A percentile compares a stretch with the other conserved stretches of the same genome.
Evolutionary conservation across 37 sponge, comb jelly and placozoan species (phyloP).

Genomic region (Oopsacas minuta): DNA sequence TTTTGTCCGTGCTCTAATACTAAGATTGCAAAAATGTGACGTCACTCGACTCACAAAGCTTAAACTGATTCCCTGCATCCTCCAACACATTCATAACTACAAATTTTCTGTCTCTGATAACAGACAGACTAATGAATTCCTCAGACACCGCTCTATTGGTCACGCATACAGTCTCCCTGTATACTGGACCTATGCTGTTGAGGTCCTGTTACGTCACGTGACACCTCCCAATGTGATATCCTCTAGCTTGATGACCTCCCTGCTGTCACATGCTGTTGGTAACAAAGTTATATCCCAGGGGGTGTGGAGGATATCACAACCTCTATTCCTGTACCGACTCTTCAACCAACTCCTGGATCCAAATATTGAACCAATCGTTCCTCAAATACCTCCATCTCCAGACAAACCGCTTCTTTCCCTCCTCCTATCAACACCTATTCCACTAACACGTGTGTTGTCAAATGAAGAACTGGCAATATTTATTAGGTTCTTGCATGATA

Average conservation of each 20-base stretch:
- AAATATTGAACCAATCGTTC: not conserved
- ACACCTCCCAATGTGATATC: not conserved
- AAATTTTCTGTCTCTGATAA: not conserved
- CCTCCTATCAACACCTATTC: not conserved
- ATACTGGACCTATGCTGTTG: not conserved
- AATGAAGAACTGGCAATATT: not conserved
- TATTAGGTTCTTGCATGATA: not conserved
- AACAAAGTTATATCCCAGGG: not conserved
- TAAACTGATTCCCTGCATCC: not conserved
- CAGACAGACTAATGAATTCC: not conserved
- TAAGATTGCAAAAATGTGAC: not conserved
- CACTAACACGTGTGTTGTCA: not conserved
- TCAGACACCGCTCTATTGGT: not conserved
- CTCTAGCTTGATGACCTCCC: not conserved
- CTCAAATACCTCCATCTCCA: not conserved
- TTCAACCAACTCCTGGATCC: not conserved
- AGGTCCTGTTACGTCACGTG: not conserved
- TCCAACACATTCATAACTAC: not conserved
- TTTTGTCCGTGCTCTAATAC: not conserved
- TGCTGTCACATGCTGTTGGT: not conserved
- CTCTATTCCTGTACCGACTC: slow-evolving; percentile 9
- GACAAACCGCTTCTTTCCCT: not conserved
- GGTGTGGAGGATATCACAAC: not conserved
- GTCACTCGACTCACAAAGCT: not conserved
- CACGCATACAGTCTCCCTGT: not conserved